phyloP scores from a whole-genome alignment of 1,140 invertebrate genomes.

The Rhagoletis zephyria region DNA sequence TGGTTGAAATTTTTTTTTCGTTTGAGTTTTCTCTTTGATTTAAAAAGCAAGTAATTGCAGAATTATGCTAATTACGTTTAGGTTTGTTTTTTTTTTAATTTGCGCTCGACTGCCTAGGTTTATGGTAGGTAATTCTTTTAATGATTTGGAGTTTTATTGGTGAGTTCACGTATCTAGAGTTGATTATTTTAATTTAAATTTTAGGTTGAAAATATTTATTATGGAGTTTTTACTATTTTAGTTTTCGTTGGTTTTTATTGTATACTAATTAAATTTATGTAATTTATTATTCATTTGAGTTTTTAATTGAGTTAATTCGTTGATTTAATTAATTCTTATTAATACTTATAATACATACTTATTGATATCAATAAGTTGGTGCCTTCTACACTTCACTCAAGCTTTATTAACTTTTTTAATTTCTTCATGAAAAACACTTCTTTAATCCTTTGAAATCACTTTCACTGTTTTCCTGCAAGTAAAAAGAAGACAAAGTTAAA shows the following conservation, averaged over 20 bases:
- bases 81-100: not conserved
- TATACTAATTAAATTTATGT: not conserved
- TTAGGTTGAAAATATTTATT: not conserved
- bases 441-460: slow-evolving; percentile 17
- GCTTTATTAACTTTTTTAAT: not conserved
- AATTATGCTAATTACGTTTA: not conserved
- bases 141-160: too few relatives aligned
- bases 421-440: slow-evolving; percentile 4
- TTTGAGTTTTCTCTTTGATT: slow-evolving; percentile 12
- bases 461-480: slow-evolving; percentile 36
- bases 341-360: slow-evolving; percentile 15
- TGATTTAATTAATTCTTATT: not conserved
- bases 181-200: not conserved
- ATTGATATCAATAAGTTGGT: not conserved
- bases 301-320: not conserved
- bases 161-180: too few relatives aligned
- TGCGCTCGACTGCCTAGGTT: not conserved
- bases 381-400: not conserved
- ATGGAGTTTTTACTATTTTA: not conserved
- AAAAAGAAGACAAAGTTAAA: not conserved
- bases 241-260: not conserved
- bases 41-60: not conserved
- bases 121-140: too few relatives aligned
- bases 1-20: not conserved
- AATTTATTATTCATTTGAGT: not conserved